Conservation (phyloP, 1,140 invertebrate genomes). For the Helicoverpa zea region DNA sequence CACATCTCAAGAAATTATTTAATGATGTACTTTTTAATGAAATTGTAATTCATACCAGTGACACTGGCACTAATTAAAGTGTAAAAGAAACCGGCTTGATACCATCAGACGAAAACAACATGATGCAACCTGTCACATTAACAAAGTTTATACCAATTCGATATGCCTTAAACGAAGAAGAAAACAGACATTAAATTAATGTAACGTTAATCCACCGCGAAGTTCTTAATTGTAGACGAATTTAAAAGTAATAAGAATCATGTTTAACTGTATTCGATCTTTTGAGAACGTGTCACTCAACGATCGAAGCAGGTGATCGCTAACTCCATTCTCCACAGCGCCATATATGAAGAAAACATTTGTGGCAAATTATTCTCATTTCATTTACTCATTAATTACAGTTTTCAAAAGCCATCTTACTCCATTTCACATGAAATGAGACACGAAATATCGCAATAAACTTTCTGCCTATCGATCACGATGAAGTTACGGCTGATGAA, state of each 20-base stretch:
- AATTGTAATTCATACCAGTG: not conserved
- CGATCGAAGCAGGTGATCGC: constrained; percentile 9
- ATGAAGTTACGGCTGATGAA: constrained; percentile 1
- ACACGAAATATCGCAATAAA: constrained; percentile 36
- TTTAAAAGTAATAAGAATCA: constrained; percentile 14
- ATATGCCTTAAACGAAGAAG: not conserved
- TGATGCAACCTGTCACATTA: constrained; percentile 1
- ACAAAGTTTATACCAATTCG: not conserved
- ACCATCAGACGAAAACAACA: not conserved
- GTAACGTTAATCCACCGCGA: constrained; percentile 1
- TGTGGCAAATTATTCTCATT: constrained; percentile 30
- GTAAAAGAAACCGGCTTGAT: not conserved
- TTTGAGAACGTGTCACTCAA: constrained; percentile 19
- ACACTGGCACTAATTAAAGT: not conserved
- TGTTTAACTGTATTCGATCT: constrained; percentile 6
- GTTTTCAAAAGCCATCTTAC: constrained; percentile 30
- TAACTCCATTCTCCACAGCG: not conserved
- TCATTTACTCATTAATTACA: constrained; percentile 23
- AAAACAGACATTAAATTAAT: constrained; percentile 7
- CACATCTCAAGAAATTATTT: not conserved
- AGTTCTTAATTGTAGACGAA: not conserved
- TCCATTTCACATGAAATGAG: constrained; percentile 1
- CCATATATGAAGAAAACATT: constrained; percentile 27
- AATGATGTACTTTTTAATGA: not conserved
- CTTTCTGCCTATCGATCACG: constrained; percentile 1